Evolutionary conservation across 2,888 invertebrate species (phyloP).

Genomic region (Lordiphosa fenestrarum): DNA sequence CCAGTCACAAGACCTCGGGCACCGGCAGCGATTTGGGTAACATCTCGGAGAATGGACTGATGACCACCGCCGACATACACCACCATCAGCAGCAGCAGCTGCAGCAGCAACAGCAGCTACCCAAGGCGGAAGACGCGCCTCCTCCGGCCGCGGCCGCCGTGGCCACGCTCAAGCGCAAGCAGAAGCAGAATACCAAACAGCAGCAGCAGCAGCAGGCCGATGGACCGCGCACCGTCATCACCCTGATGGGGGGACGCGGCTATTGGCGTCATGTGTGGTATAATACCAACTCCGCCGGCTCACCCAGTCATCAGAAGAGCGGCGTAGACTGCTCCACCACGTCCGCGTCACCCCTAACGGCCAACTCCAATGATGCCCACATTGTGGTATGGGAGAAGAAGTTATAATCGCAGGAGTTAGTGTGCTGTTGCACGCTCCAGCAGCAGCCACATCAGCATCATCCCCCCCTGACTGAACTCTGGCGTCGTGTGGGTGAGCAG

Average conservation of each 20-base stretch:
- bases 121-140: constrained; percentile 25
- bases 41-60: constrained; percentile 82
- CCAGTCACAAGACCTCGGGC: constrained; percentile 84
- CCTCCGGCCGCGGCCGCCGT: constrained; percentile 64
- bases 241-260: constrained; percentile 93
- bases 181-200: constrained; percentile 73
- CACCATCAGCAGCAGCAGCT: constrained; percentile 47
- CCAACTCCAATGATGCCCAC: constrained; percentile 92
- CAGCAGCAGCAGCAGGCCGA: constrained; percentile 76
- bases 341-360: constrained; percentile 80
- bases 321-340: constrained; percentile 10
- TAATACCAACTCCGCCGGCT: constrained; percentile 66
- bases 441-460: constrained; percentile 66
- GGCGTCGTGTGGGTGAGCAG: constrained; percentile 55
- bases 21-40: constrained; percentile 81
- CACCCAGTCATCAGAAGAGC: constrained; percentile 64
- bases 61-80: constrained; percentile 76
- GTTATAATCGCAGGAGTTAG: constrained; percentile 82
- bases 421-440: constrained; percentile 67
- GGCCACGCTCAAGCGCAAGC: constrained; percentile 78
- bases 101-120: constrained; percentile 4
- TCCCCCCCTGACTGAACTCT: constrained; percentile 46
- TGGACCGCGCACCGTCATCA: constrained; percentile 88
- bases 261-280: constrained; percentile 91
- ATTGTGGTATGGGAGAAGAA: constrained; percentile 95